Conservation (phyloP, 2,113 vertebrate species). For the Fregetta grallaria region DNA sequence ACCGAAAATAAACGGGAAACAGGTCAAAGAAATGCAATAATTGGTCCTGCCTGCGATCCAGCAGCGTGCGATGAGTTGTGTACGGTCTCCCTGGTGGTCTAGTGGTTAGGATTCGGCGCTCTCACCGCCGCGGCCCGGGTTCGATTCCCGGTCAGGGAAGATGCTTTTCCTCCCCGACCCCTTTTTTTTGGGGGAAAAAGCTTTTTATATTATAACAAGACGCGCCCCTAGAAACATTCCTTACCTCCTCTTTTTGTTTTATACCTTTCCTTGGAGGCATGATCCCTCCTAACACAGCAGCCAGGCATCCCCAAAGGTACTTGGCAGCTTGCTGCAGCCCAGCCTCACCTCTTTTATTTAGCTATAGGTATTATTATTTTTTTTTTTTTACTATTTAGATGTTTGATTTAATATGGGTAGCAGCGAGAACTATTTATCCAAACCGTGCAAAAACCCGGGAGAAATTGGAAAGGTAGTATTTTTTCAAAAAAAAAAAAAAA, state of each 20-base stretch:
- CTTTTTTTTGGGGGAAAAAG: background rate
- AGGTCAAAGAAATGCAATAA: background rate
- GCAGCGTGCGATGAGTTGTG: accelerated
- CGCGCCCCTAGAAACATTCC: background rate
- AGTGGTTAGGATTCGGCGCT: slow-evolving; percentile 87
- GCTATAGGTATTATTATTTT: too few species aligned
- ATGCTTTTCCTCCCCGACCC: accelerated
- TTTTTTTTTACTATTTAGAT: too few species aligned
- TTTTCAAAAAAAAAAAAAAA: too few species aligned
- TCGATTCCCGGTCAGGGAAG: slow-evolving; percentile 84
- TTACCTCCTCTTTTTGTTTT: too few species aligned
- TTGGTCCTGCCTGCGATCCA: accelerated
- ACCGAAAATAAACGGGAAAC: background rate
- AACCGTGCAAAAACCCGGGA: background rate
- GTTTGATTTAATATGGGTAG: background rate
- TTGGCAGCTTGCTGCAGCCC: background rate
- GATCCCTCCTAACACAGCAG: too few species aligned
- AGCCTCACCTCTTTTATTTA: too few species aligned
- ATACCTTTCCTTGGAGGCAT: too few species aligned
- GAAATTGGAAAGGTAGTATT: too few species aligned
- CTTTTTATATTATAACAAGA: too few species aligned
- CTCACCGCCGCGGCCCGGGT: slow-evolving; percentile 83
- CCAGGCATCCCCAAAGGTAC: background rate
- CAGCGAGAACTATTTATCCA: background rate
- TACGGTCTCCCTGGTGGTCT: slow-evolving; percentile 72